phyloP scores from a whole-genome alignment of 2,113 vertebrate species.

The Alligator mississippiensis region DNA sequence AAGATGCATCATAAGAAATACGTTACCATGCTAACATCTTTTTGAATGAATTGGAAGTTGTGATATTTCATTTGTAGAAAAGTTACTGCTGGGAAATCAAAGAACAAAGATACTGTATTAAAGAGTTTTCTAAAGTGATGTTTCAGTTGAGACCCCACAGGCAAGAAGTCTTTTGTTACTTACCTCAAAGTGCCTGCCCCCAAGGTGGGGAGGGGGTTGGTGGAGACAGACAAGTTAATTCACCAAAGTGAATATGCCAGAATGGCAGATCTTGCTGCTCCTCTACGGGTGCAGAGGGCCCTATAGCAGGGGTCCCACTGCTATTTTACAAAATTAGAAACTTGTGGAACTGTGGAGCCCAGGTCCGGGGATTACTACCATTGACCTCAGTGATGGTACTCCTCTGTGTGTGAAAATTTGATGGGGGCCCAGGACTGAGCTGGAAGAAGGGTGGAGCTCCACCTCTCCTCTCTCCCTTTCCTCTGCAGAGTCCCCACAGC shows the following conservation, averaged over 20 bases:
- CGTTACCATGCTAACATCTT: neutral
- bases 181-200: neutral
- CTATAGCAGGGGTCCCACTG: neutral
- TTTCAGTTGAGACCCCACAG: neutral
- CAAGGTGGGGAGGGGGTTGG: neutral
- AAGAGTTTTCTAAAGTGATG: rapidly evolving
- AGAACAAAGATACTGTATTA: neutral
- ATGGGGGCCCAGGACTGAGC: neutral
- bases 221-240: neutral
- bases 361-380: neutral
- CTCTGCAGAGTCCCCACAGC: neutral
- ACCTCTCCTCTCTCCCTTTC: neutral
- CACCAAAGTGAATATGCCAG: neutral
- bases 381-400: neutral
- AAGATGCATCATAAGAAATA: neutral
- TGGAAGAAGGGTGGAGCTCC: neutral
- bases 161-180: neutral
- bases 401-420: rapidly evolving
- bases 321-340: neutral
- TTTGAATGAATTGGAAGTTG: neutral
- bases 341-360: neutral
- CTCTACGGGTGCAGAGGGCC: neutral
- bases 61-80: neutral
- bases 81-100: neutral
- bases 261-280: neutral